Conservation (phyloP, 1,140 invertebrate genomes). For the Polyergus mexicanus region DNA sequence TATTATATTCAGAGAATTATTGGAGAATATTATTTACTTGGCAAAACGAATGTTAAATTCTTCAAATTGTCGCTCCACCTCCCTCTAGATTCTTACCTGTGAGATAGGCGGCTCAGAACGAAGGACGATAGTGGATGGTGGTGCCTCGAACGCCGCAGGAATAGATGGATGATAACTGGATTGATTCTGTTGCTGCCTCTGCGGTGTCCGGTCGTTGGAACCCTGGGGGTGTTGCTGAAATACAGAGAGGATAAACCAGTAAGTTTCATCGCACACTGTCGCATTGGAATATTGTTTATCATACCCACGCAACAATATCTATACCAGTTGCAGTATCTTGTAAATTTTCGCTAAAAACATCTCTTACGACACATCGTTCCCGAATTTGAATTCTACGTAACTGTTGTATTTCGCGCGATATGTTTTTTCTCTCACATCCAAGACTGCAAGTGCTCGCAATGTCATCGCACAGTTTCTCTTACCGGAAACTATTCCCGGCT, state of each 20-base stretch:
- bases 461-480: not conserved
- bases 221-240: slow-evolving; percentile 74
- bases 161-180: slow-evolving; percentile 73
- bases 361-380: not conserved
- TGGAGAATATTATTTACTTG: not conserved
- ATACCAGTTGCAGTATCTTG: slow-evolving; percentile 27
- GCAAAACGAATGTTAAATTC: not conserved
- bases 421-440: not conserved
- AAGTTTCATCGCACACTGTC: not conserved
- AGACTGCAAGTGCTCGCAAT: slow-evolving; percentile 15
- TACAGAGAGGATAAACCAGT: not conserved
- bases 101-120: slow-evolving; percentile 90
- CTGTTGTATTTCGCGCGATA: not conserved
- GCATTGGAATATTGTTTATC: not conserved
- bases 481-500: not conserved
- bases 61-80: not conserved
- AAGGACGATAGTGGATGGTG: slow-evolving; percentile 90
- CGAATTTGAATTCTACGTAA: not conserved
- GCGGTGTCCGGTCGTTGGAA: slow-evolving; percentile 81
- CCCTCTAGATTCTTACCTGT: slow-evolving; percentile 85
- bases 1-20: not conserved
- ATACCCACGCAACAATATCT: slow-evolving; percentile 20
- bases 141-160: slow-evolving; percentile 87
- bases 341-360: slow-evolving; percentile 24
- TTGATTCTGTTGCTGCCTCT: slow-evolving; percentile 76